phyloP scores from a whole-genome alignment of 2,797 vertebrate species.

The Onychomys leucogaster region DNA sequence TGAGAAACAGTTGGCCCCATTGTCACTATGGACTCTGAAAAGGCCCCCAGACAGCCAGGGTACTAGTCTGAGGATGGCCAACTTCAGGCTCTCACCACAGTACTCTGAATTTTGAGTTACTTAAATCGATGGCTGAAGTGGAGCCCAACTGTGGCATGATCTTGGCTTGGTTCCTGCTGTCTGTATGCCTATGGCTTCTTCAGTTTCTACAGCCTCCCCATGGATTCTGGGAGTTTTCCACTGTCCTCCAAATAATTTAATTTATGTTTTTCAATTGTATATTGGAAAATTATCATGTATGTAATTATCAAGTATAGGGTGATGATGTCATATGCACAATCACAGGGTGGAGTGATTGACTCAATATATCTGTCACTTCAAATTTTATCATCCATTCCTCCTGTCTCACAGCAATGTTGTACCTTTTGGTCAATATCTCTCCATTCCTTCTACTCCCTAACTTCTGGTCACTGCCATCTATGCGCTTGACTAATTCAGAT shows the following conservation, averaged over 20 bases:
- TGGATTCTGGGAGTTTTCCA: neutral
- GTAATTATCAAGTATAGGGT: neutral
- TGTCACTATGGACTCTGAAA: neutral
- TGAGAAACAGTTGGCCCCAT: neutral
- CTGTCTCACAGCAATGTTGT: neutral
- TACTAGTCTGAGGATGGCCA: neutral
- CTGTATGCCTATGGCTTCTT: neutral
- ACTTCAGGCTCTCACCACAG: neutral
- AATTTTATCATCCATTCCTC: neutral
- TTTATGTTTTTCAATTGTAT: neutral
- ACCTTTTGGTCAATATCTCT: neutral
- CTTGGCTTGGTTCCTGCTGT: neutral
- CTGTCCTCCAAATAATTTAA: neutral
- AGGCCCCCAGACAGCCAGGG: neutral
- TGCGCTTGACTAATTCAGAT: neutral
- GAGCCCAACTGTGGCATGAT: neutral
- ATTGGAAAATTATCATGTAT: neutral
- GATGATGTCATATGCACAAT: neutral
- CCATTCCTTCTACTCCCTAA: neutral
- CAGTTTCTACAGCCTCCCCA: neutral
- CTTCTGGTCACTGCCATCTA: neutral
- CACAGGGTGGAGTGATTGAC: neutral
- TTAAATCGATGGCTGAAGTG: neutral
- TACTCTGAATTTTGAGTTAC: neutral
- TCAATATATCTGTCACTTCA: neutral